A percentile compares a stretch with the other conserved stretches of the same genome.
phyloP scores from a whole-genome alignment of 2,888 invertebrate genomes.

The Criorhina ranunculi region DNA sequence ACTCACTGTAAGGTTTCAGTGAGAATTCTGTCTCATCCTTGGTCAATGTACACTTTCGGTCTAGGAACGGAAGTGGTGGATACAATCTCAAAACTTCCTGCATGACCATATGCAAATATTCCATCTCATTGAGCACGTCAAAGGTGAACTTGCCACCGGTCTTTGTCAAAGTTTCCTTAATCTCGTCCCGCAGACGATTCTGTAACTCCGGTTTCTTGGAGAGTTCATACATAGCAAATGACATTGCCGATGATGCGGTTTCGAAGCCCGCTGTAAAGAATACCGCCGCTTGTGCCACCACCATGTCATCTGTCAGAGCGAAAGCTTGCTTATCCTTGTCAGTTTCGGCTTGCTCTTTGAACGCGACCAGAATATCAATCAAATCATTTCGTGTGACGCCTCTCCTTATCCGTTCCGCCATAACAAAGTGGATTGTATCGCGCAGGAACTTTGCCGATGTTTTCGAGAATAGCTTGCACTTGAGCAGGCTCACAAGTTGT shows the following conservation, averaged over 20 bases:
- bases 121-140: conserved; percentile 84
- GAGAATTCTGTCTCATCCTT: conserved; percentile 52
- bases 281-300: conserved; percentile 82
- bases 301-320: conserved; percentile 79
- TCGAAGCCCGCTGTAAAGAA: conserved; percentile 84
- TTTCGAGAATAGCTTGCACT: conserved; percentile 80
- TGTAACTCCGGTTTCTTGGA: conserved; percentile 81
- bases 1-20: conserved; percentile 73
- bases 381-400: conserved; percentile 84
- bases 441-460: conserved; percentile 82
- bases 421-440: conserved; percentile 82
- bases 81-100: conserved; percentile 83
- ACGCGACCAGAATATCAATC: conserved; percentile 85
- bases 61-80: conserved; percentile 83
- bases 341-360: conserved; percentile 80
- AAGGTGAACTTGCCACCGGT: conserved; percentile 83
- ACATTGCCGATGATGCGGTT: conserved; percentile 84
- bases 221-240: conserved; percentile 82
- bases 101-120: conserved; percentile 84
- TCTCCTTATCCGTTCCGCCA: conserved; percentile 83
- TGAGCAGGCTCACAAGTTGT: conserved; percentile 79
- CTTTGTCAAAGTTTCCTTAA: conserved; percentile 81
- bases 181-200: conserved; percentile 83
- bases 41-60: conserved; percentile 57
- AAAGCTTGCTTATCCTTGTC: conserved; percentile 77